Evolutionary conservation across 2,113 vertebrate species (phyloP).

Genomic region (Thalassarche chlororhynchos): DNA sequence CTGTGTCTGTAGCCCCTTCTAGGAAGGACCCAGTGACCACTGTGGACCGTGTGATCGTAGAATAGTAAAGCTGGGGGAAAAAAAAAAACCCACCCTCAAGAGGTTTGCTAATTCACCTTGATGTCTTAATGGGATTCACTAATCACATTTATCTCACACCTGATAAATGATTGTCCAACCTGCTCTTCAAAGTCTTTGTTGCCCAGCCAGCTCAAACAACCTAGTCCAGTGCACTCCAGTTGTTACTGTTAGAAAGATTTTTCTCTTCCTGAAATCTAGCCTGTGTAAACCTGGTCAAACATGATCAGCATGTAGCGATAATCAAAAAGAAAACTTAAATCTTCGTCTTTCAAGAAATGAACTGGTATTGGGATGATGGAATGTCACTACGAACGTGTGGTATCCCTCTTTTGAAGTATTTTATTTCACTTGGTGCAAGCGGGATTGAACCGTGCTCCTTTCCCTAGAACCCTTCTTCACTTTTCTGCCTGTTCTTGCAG

Average conservation of each 20-base stretch:
- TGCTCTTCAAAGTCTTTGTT: neutral
- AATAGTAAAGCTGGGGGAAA: neutral
- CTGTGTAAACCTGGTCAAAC: neutral
- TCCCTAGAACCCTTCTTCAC: neutral
- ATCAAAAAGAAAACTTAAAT: neutral
- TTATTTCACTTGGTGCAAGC: neutral
- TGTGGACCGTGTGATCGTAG: rapidly evolving
- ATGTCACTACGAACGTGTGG: neutral
- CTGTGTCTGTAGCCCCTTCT: neutral
- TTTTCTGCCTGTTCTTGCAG: neutral
- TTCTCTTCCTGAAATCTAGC: neutral
- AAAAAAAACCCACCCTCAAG: neutral
- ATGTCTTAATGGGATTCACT: neutral
- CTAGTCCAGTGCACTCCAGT: rapidly evolving
- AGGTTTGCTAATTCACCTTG: neutral
- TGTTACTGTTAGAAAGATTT: neutral
- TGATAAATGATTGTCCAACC: too few species aligned
- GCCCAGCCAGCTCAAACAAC: neutral
- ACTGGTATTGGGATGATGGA: too few species aligned
- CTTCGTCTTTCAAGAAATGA: neutral
- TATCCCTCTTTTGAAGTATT: neutral
- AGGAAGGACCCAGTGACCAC: neutral
- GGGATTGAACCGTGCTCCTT: rapidly evolving
- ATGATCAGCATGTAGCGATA: rapidly evolving
- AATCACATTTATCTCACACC: neutral